Conservation (phyloP, 2,113 vertebrate species). For the Callipepla californica region DNA sequence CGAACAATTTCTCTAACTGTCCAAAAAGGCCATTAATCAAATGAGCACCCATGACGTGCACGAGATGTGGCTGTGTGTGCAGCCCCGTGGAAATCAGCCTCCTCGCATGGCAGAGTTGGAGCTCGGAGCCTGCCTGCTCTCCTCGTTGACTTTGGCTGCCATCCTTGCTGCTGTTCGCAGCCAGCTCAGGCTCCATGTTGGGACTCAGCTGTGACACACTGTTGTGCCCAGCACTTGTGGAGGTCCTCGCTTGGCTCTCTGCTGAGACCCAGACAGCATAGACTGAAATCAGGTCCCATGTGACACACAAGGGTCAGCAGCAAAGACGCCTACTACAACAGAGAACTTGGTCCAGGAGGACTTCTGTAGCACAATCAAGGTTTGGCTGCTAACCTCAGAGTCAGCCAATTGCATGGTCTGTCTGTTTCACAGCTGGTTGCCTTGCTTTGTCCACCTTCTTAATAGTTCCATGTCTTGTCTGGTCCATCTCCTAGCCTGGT, state of each 20-base stretch:
- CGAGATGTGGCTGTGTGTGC: not conserved
- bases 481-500: not conserved
- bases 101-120: accelerated
- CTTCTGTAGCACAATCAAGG: not conserved
- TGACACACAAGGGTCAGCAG: accelerated
- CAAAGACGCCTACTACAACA: not conserved
- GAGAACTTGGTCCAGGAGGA: not conserved
- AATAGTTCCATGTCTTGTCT: not conserved
- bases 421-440: not conserved
- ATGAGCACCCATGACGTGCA: not conserved
- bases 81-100: not conserved
- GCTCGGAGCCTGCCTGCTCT: not conserved
- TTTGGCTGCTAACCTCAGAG: not conserved
- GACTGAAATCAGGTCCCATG: not conserved
- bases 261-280: accelerated
- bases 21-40: slow-evolving; percentile 43
- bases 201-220: not conserved
- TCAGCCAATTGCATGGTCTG: not conserved
- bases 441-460: not conserved
- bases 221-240: accelerated
- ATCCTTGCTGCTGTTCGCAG: not conserved
- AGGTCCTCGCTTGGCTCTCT: not conserved
- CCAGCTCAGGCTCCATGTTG: not conserved
- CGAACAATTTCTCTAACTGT: slow-evolving; percentile 39
- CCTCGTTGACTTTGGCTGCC: accelerated